A percentile compares a stretch with the other conserved stretches of the same genome.
Conservation (phyloP, 2,888 invertebrate genomes). For the Drosophila histrio region DNA sequence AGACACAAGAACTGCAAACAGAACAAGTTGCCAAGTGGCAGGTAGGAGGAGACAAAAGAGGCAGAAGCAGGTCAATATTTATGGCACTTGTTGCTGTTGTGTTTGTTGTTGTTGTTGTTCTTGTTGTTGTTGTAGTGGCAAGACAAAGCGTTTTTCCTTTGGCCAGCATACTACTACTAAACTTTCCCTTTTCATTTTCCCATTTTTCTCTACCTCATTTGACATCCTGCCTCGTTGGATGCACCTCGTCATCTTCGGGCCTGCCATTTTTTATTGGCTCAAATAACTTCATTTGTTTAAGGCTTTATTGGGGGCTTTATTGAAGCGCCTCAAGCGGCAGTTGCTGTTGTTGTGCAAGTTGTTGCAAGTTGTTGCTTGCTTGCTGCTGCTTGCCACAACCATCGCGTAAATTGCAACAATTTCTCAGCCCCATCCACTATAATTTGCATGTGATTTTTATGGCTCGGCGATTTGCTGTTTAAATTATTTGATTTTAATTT, state of each 20-base stretch:
- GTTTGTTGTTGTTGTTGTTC: background rate
- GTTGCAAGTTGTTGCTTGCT: constrained; percentile 2
- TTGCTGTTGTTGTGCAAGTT: background rate
- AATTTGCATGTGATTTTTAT: constrained; percentile 83
- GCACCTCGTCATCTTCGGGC: constrained; percentile 37
- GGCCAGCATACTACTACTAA: constrained; percentile 5
- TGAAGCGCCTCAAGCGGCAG: constrained; percentile 54
- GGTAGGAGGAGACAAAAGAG: background rate
- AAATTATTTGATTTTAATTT: constrained; percentile 83
- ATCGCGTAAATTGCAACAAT: constrained; percentile 68
- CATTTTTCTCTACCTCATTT: constrained; percentile 27
- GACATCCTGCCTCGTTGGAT: constrained; percentile 47
- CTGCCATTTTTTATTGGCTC: constrained; percentile 70
- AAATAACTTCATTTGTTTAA: constrained; percentile 78
- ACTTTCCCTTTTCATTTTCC: constrained; percentile 68
- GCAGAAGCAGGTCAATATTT: constrained; percentile 53
- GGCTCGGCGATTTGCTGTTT: constrained; percentile 74
- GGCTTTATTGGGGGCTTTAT: constrained; percentile 60
- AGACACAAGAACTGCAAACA: constrained; percentile 9
- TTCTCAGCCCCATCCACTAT: constrained; percentile 67
- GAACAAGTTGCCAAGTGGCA: constrained; percentile 30
- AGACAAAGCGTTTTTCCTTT: constrained; percentile 27
- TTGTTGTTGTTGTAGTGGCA: constrained; percentile 3
- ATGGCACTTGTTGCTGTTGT: constrained; percentile 61
- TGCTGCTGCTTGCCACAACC: constrained; percentile 20